A percentile compares a stretch with the other conserved stretches of the same genome.
Evolutionary conservation across 2,888 invertebrate species (phyloP).

Genomic region (Scrobipalpa costella): DNA sequence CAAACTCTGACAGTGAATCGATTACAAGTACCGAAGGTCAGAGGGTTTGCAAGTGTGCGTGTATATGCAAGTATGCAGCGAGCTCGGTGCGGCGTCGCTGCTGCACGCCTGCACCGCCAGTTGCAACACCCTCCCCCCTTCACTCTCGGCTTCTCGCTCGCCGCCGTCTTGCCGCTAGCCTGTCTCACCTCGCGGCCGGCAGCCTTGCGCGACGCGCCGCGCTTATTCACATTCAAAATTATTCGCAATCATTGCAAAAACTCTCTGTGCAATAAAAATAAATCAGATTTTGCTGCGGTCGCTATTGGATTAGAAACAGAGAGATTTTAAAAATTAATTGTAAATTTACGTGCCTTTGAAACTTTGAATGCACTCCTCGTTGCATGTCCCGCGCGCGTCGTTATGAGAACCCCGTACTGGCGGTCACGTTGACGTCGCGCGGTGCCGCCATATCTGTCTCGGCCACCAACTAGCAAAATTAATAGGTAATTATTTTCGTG

Average conservation of each 20-base stretch:
- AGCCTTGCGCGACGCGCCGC: slow-evolving; percentile 82
- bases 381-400: slow-evolving; percentile 88
- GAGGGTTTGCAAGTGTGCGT: slow-evolving; percentile 73
- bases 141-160: slow-evolving; percentile 79
- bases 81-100: slow-evolving; percentile 80
- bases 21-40: slow-evolving; percentile 78
- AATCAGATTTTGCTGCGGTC: slow-evolving; percentile 65
- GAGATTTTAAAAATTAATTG: slow-evolving; percentile 63
- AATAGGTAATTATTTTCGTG: slow-evolving; percentile 81
- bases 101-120: slow-evolving; percentile 80
- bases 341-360: slow-evolving; percentile 69
- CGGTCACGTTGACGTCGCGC: slow-evolving; percentile 86
- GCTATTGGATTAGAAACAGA: slow-evolving; percentile 67
- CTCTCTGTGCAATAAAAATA: slow-evolving; percentile 79
- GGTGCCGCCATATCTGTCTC: slow-evolving; percentile 86
- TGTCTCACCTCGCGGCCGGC: slow-evolving; percentile 82
- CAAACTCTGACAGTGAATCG: slow-evolving; percentile 70
- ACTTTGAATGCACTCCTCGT: slow-evolving; percentile 83
- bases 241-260: slow-evolving; percentile 80
- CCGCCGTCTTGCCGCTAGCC: slow-evolving; percentile 80
- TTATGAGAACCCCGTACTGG: slow-evolving; percentile 88
- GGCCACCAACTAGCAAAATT: slow-evolving; percentile 82
- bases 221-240: slow-evolving; percentile 81
- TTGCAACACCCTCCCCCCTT: slow-evolving; percentile 81
- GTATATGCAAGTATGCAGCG: slow-evolving; percentile 80